Percentiles rank a stretch among this genome's conserved stretches.
phyloP scores from a whole-genome alignment of 2,113 vertebrate genomes.

The Oenanthe melanoleuca region DNA sequence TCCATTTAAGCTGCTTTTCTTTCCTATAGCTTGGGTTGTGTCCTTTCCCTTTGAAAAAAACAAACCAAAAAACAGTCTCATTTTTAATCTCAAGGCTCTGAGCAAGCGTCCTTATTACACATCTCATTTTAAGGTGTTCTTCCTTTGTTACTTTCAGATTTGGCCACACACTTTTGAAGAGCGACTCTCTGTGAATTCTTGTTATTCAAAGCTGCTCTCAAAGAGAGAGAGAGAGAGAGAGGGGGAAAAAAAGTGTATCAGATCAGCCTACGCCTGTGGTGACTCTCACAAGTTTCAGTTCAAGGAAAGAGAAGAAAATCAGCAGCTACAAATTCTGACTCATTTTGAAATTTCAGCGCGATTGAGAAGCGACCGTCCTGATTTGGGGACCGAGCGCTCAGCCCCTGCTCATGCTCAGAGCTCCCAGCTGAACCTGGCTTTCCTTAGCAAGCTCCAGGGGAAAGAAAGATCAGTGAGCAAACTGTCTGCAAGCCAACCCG shows the following conservation, averaged over 20 bases:
- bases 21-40: slow-evolving; percentile 46
- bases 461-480: slow-evolving; percentile 16
- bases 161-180: slow-evolving; percentile 53
- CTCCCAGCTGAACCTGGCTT: not conserved
- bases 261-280: slow-evolving; percentile 47
- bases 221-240: not conserved
- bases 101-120: slow-evolving; percentile 11
- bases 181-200: slow-evolving; percentile 45
- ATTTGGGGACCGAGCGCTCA: not conserved
- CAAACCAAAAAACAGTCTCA: slow-evolving; percentile 21
- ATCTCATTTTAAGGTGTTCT: slow-evolving; percentile 61
- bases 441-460: not conserved
- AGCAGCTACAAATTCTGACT: slow-evolving; percentile 44
- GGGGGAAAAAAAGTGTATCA: not conserved
- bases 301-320: slow-evolving; percentile 41
- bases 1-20: slow-evolving; percentile 81
- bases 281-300: slow-evolving; percentile 64
- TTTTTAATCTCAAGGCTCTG: slow-evolving; percentile 50
- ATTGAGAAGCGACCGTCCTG: not conserved
- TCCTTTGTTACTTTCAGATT: slow-evolving; percentile 60
- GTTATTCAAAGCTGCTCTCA: slow-evolving; percentile 42
- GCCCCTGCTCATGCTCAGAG: not conserved
- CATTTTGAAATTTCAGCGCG: slow-evolving; percentile 35
- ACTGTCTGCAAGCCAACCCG: slow-evolving; percentile 23
- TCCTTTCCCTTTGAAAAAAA: slow-evolving; percentile 49